Percentiles rank a stretch among this genome's conserved stretches.
These are phyloP conservation scores for Prochilodus magdalenae DNA, from an alignment of 2,113 vertebrate genomes.

Conservation along the genomic window DNA sequence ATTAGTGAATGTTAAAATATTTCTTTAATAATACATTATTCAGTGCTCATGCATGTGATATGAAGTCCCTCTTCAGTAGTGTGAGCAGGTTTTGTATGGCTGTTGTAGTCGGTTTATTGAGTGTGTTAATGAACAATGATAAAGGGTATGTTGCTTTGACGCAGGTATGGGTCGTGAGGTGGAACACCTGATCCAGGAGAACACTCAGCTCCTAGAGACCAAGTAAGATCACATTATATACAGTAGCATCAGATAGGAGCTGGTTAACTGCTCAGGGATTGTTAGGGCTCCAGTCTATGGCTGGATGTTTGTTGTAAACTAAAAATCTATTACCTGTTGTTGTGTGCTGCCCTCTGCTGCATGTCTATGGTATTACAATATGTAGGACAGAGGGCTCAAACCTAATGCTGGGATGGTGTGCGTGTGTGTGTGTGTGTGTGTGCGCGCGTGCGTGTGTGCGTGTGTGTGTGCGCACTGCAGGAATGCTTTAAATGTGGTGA, in stretches of 20 bases:
- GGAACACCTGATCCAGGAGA: conserved; percentile 98
- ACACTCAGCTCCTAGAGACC: conserved; percentile 94
- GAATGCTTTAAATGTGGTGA: conserved; percentile 96
- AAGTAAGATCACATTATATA: conserved; percentile 81
- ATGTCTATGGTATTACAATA: background rate
- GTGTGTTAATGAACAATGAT: background rate
- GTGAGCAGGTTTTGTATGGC: background rate
- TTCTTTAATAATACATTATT: too few relatives aligned
- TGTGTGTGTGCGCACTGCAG: conserved; percentile 65
- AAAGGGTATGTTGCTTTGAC: conserved; percentile 38
- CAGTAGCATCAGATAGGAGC: background rate
- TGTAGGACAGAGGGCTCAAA: background rate
- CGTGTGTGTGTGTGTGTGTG: background rate
- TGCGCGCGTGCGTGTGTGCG: background rate
- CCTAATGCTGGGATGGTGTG: background rate
- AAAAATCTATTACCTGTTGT: background rate
- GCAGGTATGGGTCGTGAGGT: conserved; percentile 98
- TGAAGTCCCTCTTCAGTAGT: too few relatives aligned
- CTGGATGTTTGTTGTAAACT: background rate
- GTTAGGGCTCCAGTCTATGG: background rate
- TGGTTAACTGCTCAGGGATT: background rate
- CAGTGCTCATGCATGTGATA: too few relatives aligned
- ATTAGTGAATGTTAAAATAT: too few relatives aligned
- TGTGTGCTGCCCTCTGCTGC: conserved; percentile 52
- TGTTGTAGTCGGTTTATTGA: background rate